Percentiles rank a stretch among this genome's conserved stretches.
phyloP scores from a whole-genome alignment of 2,113 vertebrate species.

The Gadus macrocephalus region DNA sequence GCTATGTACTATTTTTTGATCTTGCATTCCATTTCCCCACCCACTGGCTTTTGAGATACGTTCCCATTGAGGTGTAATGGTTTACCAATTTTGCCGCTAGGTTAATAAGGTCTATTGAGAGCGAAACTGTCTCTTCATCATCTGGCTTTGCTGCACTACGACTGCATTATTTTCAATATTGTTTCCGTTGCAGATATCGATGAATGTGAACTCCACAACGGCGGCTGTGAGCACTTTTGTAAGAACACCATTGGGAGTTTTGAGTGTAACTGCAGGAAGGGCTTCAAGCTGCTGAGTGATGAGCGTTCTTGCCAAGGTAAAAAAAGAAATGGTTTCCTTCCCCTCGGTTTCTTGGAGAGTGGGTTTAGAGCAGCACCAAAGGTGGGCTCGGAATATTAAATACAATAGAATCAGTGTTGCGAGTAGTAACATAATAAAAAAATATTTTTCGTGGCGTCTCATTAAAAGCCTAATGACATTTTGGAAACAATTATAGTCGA shows the following conservation, averaged over 20 bases:
- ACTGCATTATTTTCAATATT: background rate
- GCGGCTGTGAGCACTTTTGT: conserved; percentile 95
- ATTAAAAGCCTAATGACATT: too few relatives aligned
- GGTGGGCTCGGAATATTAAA: background rate
- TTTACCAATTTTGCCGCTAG: background rate
- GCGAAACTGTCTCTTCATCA: too few relatives aligned
- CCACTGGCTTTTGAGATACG: too few relatives aligned
- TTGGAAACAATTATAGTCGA: too few relatives aligned
- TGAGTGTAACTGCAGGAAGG: conserved; percentile 94
- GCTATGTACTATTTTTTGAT: too few relatives aligned
- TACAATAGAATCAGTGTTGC: background rate
- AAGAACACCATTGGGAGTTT: conserved; percentile 97
- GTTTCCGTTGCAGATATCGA: conserved; percentile 83
- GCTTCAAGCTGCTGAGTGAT: conserved; percentile 95
- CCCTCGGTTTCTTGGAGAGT: background rate
- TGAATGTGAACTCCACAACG: conserved; percentile 87
- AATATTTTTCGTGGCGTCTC: too few relatives aligned
- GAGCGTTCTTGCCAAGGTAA: conserved; percentile 97
- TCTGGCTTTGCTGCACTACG: too few relatives aligned
- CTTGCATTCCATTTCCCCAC: too few relatives aligned
- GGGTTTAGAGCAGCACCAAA: background rate
- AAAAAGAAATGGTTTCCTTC: conserved; percentile 15
- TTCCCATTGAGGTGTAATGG: background rate
- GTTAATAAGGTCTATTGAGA: background rate
- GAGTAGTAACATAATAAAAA: too few relatives aligned